phyloP scores from a whole-genome alignment of 2,797 vertebrate species.

The Sternotherus odoratus region DNA sequence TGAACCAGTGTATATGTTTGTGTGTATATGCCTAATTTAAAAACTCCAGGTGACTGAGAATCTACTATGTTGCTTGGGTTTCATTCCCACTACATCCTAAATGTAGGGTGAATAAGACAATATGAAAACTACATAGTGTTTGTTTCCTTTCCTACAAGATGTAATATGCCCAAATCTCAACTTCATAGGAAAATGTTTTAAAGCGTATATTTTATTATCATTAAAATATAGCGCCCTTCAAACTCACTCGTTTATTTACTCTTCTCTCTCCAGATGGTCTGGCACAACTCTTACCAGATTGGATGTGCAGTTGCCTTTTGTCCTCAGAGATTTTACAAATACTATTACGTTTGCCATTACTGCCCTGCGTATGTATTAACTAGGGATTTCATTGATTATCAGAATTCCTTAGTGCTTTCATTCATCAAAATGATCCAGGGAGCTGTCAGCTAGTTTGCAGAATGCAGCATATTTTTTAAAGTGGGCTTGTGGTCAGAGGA shows the following conservation, averaged over 20 bases:
- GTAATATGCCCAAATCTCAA: background rate
- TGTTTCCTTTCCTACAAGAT: background rate
- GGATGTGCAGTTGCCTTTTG: slow-evolving; percentile 74
- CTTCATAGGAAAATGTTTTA: background rate
- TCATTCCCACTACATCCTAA: background rate
- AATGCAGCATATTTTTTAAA: background rate
- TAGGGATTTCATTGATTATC: background rate
- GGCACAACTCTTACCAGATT: slow-evolving; percentile 61
- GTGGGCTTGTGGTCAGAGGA: background rate
- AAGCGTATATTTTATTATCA: background rate
- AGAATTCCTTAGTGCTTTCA: background rate
- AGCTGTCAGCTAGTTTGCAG: background rate
- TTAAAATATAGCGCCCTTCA: background rate
- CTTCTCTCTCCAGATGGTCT: slow-evolving; percentile 65
- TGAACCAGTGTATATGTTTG: background rate
- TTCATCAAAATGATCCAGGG: background rate
- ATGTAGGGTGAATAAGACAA: background rate
- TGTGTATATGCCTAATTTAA: background rate
- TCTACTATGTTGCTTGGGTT: background rate
- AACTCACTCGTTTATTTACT: background rate
- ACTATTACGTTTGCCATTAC: slow-evolving; percentile 85
- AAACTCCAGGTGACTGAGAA: background rate
- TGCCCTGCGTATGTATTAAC: slow-evolving; percentile 81
- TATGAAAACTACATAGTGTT: background rate
- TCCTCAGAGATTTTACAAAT: background rate